Evolutionary conservation across 2,888 invertebrate genomes (phyloP).

Genomic region (Pycnomerus fuliginosus): DNA sequence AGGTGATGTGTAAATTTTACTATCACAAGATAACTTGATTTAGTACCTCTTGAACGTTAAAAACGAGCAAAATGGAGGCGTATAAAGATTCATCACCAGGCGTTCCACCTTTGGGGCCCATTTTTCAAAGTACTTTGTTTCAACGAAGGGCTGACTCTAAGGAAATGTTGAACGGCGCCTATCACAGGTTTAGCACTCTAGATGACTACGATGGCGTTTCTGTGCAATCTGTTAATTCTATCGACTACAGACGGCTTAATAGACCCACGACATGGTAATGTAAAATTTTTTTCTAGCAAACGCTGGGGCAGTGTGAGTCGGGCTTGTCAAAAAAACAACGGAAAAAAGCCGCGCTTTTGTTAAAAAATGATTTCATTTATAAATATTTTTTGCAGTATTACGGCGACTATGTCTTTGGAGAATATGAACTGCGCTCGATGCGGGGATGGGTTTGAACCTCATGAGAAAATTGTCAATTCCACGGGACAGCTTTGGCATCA

Average conservation of each 20-base stretch:
- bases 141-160: conserved; percentile 41
- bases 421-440: conserved; percentile 95
- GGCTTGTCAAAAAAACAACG: not conserved
- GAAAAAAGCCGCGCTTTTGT: not conserved
- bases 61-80: conserved; percentile 19
- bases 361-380: not conserved
- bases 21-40: not conserved
- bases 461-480: conserved; percentile 98
- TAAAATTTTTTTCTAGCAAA: too few relatives aligned
- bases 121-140: conserved; percentile 40
- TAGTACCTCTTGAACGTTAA: not conserved
- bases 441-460: conserved; percentile 91
- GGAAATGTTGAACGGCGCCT: conserved; percentile 30
- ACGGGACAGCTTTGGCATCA: conserved; percentile 99
- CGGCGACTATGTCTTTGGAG: conserved; percentile 76
- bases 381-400: conserved; percentile 48
- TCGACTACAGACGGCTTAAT: not conserved
- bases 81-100: conserved; percentile 43
- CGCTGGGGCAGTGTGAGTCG: too few relatives aligned
- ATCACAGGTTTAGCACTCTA: conserved; percentile 11
- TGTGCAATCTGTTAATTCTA: conserved; percentile 1
- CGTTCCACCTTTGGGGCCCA: conserved; percentile 39
- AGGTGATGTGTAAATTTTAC: not conserved
- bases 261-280: not conserved
- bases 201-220: conserved; percentile 12